Evolutionary conservation across 2,888 invertebrate species (phyloP), one percentile per base, ranked within the genome.

Genomic region (Mesodorylaimus sp.): DNA sequence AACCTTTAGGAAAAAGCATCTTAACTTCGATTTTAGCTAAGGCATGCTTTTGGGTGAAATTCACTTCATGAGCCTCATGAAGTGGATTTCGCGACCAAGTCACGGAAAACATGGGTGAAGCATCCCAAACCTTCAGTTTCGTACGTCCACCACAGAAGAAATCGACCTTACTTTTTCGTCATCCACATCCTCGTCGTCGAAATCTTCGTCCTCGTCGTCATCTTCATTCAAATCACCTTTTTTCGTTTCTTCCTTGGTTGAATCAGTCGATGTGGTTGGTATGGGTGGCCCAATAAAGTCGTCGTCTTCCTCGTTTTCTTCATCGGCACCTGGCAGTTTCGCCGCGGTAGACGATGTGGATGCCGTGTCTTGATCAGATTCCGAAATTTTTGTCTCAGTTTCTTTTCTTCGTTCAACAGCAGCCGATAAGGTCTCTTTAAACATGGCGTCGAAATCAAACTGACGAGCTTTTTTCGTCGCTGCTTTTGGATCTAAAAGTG

Each of bases 371-470:
- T 25, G 2, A 26, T 42, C 21, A 13, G 39, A 49, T n/a, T 43
- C 21, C 13, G 41, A 39, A 19, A 19, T 39, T 39, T 39, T 7
- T 23, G 7, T 39, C 21, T 39, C 21, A 7, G 28, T 25, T 49
- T 57, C 52, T 45, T 60, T 57, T 45, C 55, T 61, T 54, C 67
- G 59, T 49, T 67, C 66, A n/a, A 62, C 58, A 2, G 71, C 71
- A 37, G 66, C 63, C 52, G 62, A 60, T 47, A 62, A 58, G 16
- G 76, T 75, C 61, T 76, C 71, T 51, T 72, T 72, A 61, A 77
- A 71, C 71, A 78, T 74, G 57, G 75, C 73, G 59, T 80, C 77
- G 5, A 89, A 76, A 62, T 87, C 80, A 64, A 86, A 85, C 16
- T 78, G 77, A 65, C 83, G 80, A 0, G 88, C 85, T 64, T 84